phyloP scores from a whole-genome alignment of 1,140 invertebrate genomes.

The Caenorhabditis briggsae region DNA sequence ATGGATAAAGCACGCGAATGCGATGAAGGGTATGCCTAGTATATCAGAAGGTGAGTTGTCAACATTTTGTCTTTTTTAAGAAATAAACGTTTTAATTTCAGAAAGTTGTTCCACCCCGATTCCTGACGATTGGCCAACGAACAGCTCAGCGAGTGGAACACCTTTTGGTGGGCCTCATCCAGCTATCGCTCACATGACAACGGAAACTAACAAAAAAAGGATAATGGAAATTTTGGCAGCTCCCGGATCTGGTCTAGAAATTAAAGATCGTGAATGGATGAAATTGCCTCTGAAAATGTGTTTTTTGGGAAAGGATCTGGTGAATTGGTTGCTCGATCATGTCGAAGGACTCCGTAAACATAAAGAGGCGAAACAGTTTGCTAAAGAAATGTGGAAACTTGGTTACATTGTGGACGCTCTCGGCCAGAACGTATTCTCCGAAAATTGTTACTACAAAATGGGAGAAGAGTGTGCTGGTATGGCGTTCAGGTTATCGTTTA shows the following conservation, averaged over 20 bases:
- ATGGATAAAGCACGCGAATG: slow-evolving; percentile 78
- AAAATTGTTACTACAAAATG: slow-evolving; percentile 99
- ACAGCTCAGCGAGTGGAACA: slow-evolving; percentile 37
- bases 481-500: neutral
- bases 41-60: slow-evolving; percentile 69
- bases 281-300: slow-evolving; percentile 92
- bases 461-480: slow-evolving; percentile 72
- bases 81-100: slow-evolving; percentile 60
- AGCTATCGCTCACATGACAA: slow-evolving; percentile 56
- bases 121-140: slow-evolving; percentile 73
- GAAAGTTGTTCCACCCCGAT: slow-evolving; percentile 77
- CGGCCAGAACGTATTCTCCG: slow-evolving; percentile 91
- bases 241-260: slow-evolving; percentile 94
- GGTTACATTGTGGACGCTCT: slow-evolving; percentile 97
- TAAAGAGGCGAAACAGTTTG: slow-evolving; percentile 94
- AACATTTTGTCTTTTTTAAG: neutral
- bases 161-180: slow-evolving; percentile 15
- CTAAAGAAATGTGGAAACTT: slow-evolving; percentile 92
- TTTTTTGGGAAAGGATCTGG: slow-evolving; percentile 89
- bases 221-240: slow-evolving; percentile 92
- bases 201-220: slow-evolving; percentile 68
- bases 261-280: slow-evolving; percentile 96
- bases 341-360: slow-evolving; percentile 93
- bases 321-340: slow-evolving; percentile 94
- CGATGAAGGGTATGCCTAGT: slow-evolving; percentile 73